Evolutionary conservation across 2,888 invertebrate species (phyloP), one percentile per base, ranked within the genome.

Genomic region (Tupiocoris notatus): DNA sequence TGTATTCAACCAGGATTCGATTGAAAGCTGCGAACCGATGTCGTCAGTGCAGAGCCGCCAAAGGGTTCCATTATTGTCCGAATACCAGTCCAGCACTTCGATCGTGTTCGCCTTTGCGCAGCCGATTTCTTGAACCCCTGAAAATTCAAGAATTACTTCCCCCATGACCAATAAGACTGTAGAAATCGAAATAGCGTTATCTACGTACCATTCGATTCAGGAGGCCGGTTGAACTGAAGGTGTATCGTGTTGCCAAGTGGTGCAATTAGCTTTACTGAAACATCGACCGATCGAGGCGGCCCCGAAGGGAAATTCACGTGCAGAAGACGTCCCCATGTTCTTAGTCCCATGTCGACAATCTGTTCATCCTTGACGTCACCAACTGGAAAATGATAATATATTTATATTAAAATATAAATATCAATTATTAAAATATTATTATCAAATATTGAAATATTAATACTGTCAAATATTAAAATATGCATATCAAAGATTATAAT

Each of bases 1-100:
- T 0, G 90, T 88, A 83, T 91, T 89, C 12, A 91, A 85, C 82
- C 89, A 91, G 0, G 91, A 91, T 79, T 88, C 88, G 81, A 91
- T 89, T 77, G 89, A 85, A 71, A 88, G 84, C 86, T 81, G 78
- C 7, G 70, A 39, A 1, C 78, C 79, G 1, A 81, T 81, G 1
- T 81, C 79, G 56, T 83, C 82, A 78, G 86, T 86, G 81, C 91
- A 91, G 25, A 91, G 85, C 25, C 86, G 87, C 91, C 91, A 91
- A 71, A 86, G 85, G 0, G 91, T 90, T 54, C 91, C 91, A 83
- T 91, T 91, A 80, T 85, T 85, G 81, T 91, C 91, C 0, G 90
- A 88, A 84, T 91, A 91, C 83, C 88, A 89, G 83, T 92, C 92
- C 80, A 81, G 78, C 76, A 88, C 88, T 86, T 88, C 87, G 75